These are phyloP conservation scores for Arctocebus calabarensis DNA, from an alignment of 2,797 vertebrate genomes.

Conservation along the genomic window DNA sequence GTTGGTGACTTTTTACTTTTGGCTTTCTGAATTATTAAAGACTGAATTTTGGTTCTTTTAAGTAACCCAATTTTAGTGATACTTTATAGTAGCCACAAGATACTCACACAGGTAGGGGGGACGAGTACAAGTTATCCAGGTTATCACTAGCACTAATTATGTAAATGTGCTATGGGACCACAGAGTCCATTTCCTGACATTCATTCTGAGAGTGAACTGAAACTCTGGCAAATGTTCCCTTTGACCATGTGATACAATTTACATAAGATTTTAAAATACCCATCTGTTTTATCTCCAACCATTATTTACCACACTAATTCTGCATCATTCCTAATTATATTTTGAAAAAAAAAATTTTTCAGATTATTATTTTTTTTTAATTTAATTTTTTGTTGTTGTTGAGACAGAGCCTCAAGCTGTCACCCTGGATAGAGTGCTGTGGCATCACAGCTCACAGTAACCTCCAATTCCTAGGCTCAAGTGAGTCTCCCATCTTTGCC, in stretches of 20 bases:
- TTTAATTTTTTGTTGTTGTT: too few species aligned
- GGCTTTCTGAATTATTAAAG: not conserved
- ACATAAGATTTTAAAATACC: not conserved
- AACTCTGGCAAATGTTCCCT: not conserved
- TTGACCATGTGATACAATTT: not conserved
- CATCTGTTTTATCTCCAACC: not conserved
- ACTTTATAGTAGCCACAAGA: not conserved
- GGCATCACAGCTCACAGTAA: too few species aligned
- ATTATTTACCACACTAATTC: not conserved
- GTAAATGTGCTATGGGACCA: not conserved
- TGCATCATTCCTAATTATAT: not conserved
- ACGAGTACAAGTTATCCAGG: not conserved
- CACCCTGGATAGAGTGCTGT: too few species aligned
- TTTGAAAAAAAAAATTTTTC: too few species aligned
- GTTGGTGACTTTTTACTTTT: not conserved
- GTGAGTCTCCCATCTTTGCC: too few species aligned
- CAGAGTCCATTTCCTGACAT: not conserved
- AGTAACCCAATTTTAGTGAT: not conserved
- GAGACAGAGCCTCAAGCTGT: too few species aligned
- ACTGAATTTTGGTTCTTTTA: not conserved
- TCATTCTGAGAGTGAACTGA: not conserved
- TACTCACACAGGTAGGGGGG: not conserved
- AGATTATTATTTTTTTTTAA: too few species aligned
- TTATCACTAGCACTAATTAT: not conserved
- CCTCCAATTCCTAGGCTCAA: too few species aligned